Evolutionary conservation across 2,113 vertebrate species (phyloP).

Genomic region (Dissostichus mawsoni): DNA sequence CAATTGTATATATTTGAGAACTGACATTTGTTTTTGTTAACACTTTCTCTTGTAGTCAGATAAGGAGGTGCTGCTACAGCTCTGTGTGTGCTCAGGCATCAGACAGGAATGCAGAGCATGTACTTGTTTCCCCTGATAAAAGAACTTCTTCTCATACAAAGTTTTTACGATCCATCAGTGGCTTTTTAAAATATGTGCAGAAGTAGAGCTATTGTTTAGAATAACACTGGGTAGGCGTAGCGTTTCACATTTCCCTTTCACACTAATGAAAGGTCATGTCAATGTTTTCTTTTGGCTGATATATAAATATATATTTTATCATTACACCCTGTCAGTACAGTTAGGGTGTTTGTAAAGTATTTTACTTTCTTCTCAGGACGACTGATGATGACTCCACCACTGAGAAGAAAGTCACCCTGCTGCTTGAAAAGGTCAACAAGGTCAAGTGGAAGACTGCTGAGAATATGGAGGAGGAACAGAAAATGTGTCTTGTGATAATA

Average conservation of each 20-base stretch:
- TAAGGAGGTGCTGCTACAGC: slow-evolving; percentile 68
- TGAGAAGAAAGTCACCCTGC: slow-evolving; percentile 91
- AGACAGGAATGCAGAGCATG: slow-evolving; percentile 60
- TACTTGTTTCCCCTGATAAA: slow-evolving; percentile 66
- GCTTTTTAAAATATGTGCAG: slow-evolving; percentile 18
- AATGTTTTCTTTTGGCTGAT: background rate
- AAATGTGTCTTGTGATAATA: slow-evolving; percentile 54
- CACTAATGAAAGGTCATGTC: no score
- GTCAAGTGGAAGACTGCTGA: slow-evolving; percentile 91
- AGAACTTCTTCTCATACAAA: slow-evolving; percentile 48
- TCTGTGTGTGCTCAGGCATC: slow-evolving; percentile 66
- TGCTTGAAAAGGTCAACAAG: slow-evolving; percentile 94
- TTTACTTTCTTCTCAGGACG: slow-evolving; percentile 82
- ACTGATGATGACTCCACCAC: slow-evolving; percentile 91
- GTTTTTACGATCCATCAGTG: slow-evolving; percentile 22
- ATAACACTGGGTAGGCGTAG: background rate
- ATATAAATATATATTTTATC: background rate
- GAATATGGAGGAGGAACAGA: slow-evolving; percentile 79
- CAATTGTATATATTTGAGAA: background rate
- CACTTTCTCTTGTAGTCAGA: slow-evolving; percentile 29
- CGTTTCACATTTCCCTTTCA: no score
- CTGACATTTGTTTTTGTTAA: background rate
- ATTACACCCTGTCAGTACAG: background rate
- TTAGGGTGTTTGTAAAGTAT: slow-evolving; percentile 20
- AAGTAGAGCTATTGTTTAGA: background rate